Evolutionary conservation across 2,113 vertebrate genomes (phyloP).

Genomic region (Gulo gulo): DNA sequence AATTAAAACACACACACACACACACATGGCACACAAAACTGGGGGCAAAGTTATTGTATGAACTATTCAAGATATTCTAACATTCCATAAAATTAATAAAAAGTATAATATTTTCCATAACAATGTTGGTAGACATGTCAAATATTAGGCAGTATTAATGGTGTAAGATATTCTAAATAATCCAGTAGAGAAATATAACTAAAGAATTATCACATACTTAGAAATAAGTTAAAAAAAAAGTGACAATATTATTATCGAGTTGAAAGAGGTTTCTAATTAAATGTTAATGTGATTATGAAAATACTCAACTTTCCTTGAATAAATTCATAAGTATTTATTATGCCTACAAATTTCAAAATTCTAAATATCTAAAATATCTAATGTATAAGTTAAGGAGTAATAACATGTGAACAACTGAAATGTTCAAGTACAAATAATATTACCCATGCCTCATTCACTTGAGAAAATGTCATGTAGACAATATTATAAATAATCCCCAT

Average conservation of each 20-base stretch:
- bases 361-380: background rate
- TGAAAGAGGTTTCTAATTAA: background rate
- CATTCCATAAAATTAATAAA: background rate
- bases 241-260: background rate
- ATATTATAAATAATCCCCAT: background rate
- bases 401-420: background rate
- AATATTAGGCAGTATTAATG: background rate
- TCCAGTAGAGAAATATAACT: background rate
- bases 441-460: background rate
- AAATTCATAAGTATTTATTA: background rate
- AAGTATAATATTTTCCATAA: background rate
- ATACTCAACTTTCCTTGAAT: background rate
- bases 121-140: background rate
- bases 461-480: background rate
- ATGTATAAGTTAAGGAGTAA: background rate
- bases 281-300: background rate
- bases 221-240: background rate
- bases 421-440: background rate
- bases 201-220: background rate
- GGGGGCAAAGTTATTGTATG: accelerated
- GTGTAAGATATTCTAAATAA: background rate
- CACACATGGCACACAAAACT: background rate
- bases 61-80: background rate
- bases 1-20: background rate
- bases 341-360: background rate